A percentile compares a stretch with the other conserved stretches of the same genome.
These are phyloP conservation scores for Heteronetta atricapilla DNA, from an alignment of 2,113 vertebrate species.

Conservation along the genomic window DNA sequence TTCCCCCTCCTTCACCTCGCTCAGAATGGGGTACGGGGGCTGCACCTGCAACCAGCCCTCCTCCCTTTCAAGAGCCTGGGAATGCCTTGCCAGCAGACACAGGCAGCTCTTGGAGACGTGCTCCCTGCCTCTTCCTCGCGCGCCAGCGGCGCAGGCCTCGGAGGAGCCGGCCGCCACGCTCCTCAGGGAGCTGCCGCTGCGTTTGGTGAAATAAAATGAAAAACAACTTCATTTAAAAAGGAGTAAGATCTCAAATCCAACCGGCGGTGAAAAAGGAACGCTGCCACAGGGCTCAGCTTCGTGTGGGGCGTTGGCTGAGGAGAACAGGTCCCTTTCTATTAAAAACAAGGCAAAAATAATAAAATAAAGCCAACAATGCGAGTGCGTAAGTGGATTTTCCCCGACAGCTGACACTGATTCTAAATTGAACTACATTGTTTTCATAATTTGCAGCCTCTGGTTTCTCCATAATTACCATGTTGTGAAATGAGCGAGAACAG, in stretches of 20 bases:
- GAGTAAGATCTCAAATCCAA: neutral
- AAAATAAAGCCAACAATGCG: neutral
- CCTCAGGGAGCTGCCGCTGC: neutral
- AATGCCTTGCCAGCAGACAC: neutral
- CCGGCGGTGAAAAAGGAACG: neutral
- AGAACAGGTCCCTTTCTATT: neutral
- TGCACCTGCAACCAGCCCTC: neutral
- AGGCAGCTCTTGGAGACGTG: fast-evolving
- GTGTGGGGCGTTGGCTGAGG: neutral
- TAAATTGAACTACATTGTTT: conserved; percentile 44
- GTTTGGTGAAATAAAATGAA: neutral
- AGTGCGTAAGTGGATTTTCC: neutral
- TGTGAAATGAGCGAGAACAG: conserved; percentile 55
- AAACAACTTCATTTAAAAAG: neutral
- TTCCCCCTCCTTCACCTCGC: neutral
- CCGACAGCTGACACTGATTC: neutral
- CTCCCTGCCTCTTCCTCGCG: fast-evolving
- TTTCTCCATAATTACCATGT: conserved; percentile 39
- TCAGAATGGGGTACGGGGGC: neutral
- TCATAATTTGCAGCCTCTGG: conserved; percentile 34
- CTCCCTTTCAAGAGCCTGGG: neutral
- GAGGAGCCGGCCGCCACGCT: fast-evolving
- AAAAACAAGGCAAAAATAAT: conserved; percentile 3
- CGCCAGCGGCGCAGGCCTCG: neutral
- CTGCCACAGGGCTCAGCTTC: neutral